Evolutionary conservation across 2,113 vertebrate species (phyloP), one percentile per base, ranked within the genome.

Genomic region (Triplophysa siluroides): DNA sequence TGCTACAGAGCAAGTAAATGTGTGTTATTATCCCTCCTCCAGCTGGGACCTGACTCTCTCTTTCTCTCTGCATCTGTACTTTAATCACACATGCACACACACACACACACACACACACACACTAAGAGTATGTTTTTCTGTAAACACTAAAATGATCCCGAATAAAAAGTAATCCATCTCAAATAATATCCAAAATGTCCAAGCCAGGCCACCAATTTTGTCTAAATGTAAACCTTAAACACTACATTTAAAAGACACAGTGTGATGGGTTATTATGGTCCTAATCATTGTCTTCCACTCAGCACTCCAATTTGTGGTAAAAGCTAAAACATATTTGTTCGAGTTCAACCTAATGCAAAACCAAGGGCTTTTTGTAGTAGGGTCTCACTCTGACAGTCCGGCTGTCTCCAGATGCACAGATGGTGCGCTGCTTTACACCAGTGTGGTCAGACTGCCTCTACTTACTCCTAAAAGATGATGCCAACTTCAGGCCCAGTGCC

Each of bases 1-100:
- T 78, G 82, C 74, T 71, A 71, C 16, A 73, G 38, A 78, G 58
- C 19, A 47, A 73, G 80, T 70, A 76, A 72, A 66, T 73, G 24
- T 38, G 45, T 67, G 74, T 66, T 62, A 38, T 19, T 60, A 67
- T 78, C 70, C 67, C 62, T 68, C 50, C 75, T 78, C 71, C 68
- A 70, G 74, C 74, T 81, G 78, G 26, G 83, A 29, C 71, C 72
- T 68, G 63, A 7, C 54, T 69, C 62, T 61, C 26, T 7, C 26
- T 45, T n/a, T 81, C 33, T 8, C n/a, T 45, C 38, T 58, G 60
- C 54, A 67, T 65, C 24, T 58, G 60, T 47, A 21, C 9, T 16
- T 19, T 65, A 14, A 58, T 76, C 73, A 50, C 11, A 3, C 24
- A 29, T 21, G 60, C 64, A 3, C 26, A 3, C 26, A 29, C 26